Percentiles rank a stretch among this genome's conserved stretches.
Conservation (phyloP, 2,797 vertebrate genomes). For the Acanthurus leucopareius region DNA sequence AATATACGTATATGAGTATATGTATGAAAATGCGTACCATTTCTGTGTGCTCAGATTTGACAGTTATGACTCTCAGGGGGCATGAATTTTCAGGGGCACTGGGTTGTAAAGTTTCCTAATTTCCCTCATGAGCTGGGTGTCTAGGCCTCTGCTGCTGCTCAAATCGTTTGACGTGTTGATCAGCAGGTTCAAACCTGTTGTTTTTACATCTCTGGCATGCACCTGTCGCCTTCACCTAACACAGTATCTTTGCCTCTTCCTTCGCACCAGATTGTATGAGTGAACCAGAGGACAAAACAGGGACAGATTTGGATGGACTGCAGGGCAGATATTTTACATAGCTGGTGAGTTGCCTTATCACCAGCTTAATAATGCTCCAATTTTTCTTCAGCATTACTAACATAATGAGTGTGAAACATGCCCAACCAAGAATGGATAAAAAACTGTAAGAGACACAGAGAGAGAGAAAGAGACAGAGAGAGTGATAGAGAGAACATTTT, state of each 20-base stretch:
- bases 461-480: too few species aligned
- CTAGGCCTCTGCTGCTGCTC: slow-evolving; percentile 1
- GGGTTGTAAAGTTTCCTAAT: background rate
- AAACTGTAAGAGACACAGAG: too few species aligned
- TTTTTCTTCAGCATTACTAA: too few species aligned
- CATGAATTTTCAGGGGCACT: background rate
- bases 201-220: background rate
- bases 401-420: too few species aligned
- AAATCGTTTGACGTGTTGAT: background rate
- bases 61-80: background rate
- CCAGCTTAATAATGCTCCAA: too few species aligned
- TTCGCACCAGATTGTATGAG: background rate
- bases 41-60: slow-evolving; percentile 1
- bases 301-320: too few species aligned
- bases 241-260: slow-evolving; percentile 11
- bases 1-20: background rate
- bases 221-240: slow-evolving; percentile 12
- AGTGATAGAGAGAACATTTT: too few species aligned
- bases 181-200: background rate
- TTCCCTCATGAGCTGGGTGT: slow-evolving; percentile 1
- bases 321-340: too few species aligned
- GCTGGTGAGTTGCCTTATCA: too few species aligned
- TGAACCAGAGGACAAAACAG: too few species aligned
- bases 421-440: too few species aligned
- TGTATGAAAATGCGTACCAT: background rate